Evolutionary conservation across 2,113 vertebrate genomes (phyloP).

Genomic region (Peromyscus maniculatus): DNA sequence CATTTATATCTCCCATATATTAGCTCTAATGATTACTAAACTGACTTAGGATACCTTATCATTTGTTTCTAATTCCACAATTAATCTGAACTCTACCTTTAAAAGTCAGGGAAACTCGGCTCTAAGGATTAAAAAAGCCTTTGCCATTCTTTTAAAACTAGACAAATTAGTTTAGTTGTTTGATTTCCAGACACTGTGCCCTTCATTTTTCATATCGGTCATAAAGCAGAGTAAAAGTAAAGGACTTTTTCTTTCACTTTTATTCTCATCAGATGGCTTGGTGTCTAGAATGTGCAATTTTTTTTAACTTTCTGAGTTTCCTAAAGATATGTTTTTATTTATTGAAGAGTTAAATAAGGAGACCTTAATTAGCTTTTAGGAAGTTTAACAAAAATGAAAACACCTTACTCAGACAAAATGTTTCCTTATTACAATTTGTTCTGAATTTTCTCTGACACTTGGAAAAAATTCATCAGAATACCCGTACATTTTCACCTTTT

Average conservation of each 20-base stretch:
- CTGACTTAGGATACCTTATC: not conserved
- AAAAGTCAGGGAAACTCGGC: not conserved
- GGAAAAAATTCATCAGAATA: not conserved
- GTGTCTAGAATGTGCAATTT: not conserved
- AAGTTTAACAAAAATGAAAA: conserved; percentile 53
- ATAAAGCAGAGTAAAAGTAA: not conserved
- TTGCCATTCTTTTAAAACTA: not conserved
- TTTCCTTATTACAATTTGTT: conserved; percentile 9
- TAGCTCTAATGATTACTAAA: not conserved
- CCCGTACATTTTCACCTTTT: not conserved
- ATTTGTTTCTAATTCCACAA: not conserved
- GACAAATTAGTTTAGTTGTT: not conserved
- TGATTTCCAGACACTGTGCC: not conserved
- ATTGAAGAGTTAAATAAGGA: conserved; percentile 3
- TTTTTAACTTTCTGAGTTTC: not conserved
- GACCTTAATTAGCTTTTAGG: not conserved
- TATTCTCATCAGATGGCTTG: not conserved
- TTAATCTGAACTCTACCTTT: not conserved
- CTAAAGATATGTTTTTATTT: not conserved
- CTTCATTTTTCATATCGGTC: not conserved
- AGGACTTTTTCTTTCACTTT: not conserved
- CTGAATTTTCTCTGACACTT: conserved; percentile 23
- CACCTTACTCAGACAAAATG: conserved; percentile 55
- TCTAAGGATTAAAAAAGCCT: not conserved
- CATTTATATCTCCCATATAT: not conserved